Evolutionary conservation across 2,113 vertebrate genomes (phyloP).

Genomic region (Cebus imitator): DNA sequence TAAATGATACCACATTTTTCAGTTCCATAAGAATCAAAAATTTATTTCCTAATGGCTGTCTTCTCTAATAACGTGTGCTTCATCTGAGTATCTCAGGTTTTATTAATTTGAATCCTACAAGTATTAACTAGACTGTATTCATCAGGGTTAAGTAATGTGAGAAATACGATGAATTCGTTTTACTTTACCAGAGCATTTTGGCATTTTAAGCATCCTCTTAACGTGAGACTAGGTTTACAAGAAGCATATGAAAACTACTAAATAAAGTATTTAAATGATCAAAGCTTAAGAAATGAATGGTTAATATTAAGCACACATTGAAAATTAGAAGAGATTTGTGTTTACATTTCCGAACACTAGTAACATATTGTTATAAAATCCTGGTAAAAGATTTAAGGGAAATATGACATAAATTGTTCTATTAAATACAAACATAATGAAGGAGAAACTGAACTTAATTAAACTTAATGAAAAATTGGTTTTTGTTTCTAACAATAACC

Average conservation of each 20-base stretch:
- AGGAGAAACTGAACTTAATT: background rate
- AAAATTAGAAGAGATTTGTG: background rate
- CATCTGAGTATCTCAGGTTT: background rate
- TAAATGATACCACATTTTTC: background rate
- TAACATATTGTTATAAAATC: constrained; percentile 23
- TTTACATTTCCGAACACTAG: background rate
- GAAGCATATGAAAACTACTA: background rate
- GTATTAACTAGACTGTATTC: background rate
- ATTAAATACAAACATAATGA: background rate
- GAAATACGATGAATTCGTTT: background rate
- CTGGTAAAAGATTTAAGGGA: background rate
- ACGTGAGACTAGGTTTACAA: background rate
- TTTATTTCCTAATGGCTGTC: background rate
- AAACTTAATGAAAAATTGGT: constrained; percentile 21
- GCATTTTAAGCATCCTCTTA: constrained; percentile 42
- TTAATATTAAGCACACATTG: background rate
- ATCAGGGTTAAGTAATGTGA: background rate
- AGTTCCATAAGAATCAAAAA: constrained; percentile 11
- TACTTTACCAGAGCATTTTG: constrained; percentile 15
- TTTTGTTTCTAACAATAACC: constrained; percentile 9
- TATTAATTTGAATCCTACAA: constrained; percentile 23
- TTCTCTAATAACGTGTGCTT: background rate
- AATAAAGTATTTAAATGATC: constrained; percentile 38
- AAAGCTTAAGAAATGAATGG: background rate
- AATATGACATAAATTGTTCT: background rate